A percentile compares a stretch with the other conserved stretches of the same genome.
Evolutionary conservation across 2,113 vertebrate genomes (phyloP).

Genomic region (Heterochromis multidens): DNA sequence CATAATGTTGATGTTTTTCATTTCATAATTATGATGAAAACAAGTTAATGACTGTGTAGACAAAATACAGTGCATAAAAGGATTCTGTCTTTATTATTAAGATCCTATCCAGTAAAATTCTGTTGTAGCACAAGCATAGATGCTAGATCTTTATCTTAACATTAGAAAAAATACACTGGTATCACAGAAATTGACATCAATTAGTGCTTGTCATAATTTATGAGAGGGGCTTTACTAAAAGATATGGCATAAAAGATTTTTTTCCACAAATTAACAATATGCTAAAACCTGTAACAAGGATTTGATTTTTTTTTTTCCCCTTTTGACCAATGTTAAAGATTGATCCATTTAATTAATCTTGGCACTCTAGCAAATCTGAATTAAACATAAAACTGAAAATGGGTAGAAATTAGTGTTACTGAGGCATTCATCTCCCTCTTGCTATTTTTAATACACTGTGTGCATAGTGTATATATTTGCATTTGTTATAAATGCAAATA

Average conservation of each 20-base stretch:
- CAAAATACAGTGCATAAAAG: background rate
- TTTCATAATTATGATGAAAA: background rate
- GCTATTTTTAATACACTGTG: background rate
- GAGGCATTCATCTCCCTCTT: background rate
- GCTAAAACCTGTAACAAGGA: no score
- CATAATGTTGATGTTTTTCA: background rate
- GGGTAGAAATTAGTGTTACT: background rate
- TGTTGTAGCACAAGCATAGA: background rate
- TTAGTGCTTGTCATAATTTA: background rate
- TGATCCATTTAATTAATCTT: background rate
- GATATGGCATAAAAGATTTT: background rate
- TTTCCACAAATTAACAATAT: background rate
- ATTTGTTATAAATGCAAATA: background rate
- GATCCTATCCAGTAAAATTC: background rate
- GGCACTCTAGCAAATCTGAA: background rate
- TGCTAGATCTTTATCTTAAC: background rate
- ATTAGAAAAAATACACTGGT: background rate
- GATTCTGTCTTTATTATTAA: background rate
- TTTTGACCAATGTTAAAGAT: background rate
- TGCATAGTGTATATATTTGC: background rate
- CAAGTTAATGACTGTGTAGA: background rate
- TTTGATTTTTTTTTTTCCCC: rapidly evolving
- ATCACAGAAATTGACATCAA: background rate
- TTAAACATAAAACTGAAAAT: background rate
- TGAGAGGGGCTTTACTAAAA: background rate